phyloP scores from a whole-genome alignment of 2,888 invertebrate genomes.

The Torymus tubicola region DNA sequence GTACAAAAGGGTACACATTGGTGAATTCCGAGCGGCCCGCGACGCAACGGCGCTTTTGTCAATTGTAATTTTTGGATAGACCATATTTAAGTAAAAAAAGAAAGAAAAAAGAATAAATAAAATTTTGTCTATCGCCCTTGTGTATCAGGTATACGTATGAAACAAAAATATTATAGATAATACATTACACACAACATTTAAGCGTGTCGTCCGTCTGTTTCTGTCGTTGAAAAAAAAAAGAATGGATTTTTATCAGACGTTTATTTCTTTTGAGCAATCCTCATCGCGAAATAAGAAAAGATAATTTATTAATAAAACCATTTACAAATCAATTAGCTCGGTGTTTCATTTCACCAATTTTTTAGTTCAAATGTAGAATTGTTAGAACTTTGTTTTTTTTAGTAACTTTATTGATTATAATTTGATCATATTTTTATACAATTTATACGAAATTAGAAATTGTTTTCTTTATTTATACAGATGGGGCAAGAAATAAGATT shows the following conservation, averaged over 20 bases:
- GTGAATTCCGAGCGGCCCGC: conserved; percentile 71
- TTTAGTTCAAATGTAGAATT: not conserved
- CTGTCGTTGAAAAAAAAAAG: conserved; percentile 67
- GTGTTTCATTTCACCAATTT: conserved; percentile 39
- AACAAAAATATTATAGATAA: conserved; percentile 59
- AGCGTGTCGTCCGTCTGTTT: conserved; percentile 72
- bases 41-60: conserved; percentile 72
- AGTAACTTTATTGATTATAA: not conserved
- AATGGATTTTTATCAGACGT: conserved; percentile 73
- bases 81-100: conserved; percentile 65
- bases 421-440: not conserved
- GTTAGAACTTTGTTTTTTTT: too few relatives aligned
- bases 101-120: too few relatives aligned
- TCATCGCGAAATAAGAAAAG: conserved; percentile 68
- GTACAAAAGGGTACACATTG: conserved; percentile 23
- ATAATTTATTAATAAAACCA: conserved; percentile 76
- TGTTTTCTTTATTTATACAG: not conserved
- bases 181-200: conserved; percentile 65
- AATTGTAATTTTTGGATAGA: conserved; percentile 74
- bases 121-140: conserved; percentile 67
- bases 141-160: conserved; percentile 52
- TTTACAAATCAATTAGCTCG: conserved; percentile 70
- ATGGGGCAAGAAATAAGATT: not conserved
- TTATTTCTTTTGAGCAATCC: conserved; percentile 75
- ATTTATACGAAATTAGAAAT: not conserved